A percentile compares a stretch with the other conserved stretches of the same genome.
phyloP scores from a whole-genome alignment of 2,113 vertebrate species.

The Gracilinanus agilis region DNA sequence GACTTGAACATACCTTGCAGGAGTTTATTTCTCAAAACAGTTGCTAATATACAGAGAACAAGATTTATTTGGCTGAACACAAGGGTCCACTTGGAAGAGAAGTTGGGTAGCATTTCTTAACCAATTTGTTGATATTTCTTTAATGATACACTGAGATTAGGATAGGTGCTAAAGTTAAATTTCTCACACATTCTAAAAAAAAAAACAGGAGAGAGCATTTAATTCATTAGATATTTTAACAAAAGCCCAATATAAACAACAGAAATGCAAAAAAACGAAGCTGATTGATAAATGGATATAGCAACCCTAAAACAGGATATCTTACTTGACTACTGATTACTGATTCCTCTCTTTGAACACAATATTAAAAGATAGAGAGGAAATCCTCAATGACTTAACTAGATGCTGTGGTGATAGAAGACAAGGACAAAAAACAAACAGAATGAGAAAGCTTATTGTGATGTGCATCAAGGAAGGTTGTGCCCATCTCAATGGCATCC shows the following conservation, averaged over 20 bases:
- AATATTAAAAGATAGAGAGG: background rate
- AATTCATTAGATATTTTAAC: background rate
- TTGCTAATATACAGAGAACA: conserved; percentile 58
- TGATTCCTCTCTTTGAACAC: background rate
- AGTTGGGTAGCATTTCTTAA: conserved; percentile 5
- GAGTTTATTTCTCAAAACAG: conserved; percentile 73
- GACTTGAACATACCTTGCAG: conserved; percentile 47
- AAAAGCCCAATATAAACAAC: background rate
- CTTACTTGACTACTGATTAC: background rate
- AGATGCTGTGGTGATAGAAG: background rate
- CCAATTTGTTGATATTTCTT: background rate
- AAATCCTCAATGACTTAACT: background rate
- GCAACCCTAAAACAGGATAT: background rate
- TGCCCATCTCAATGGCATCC: background rate
- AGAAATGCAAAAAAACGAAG: background rate
- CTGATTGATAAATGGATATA: background rate
- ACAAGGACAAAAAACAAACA: background rate
- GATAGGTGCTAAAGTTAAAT: background rate
- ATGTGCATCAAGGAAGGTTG: background rate
- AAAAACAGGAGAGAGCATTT: background rate
- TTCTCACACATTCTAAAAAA: background rate
- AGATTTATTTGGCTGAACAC: conserved; percentile 62
- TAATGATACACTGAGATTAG: background rate
- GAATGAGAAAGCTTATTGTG: background rate
- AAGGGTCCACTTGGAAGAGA: conserved; percentile 42